These are phyloP conservation scores for Equus przewalskii DNA, from an alignment of 2,113 vertebrate species.

Conservation along the genomic window DNA sequence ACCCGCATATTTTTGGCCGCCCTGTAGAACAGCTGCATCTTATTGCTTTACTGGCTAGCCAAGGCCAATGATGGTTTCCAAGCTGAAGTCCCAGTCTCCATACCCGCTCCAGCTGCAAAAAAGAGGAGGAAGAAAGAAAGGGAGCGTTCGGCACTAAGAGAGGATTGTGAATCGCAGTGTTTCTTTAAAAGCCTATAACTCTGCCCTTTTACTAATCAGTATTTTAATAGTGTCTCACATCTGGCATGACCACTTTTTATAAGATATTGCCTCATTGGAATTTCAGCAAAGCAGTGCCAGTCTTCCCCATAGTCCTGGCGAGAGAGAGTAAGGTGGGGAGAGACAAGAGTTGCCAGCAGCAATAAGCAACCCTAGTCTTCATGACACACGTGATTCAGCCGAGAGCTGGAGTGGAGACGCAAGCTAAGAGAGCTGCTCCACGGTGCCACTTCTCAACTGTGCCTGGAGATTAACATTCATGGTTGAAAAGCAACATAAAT, in stretches of 20 bases:
- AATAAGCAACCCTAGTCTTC: not conserved
- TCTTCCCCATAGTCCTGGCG: not conserved
- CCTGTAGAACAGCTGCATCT: not conserved
- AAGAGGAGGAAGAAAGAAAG: not conserved
- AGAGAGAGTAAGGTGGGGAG: not conserved
- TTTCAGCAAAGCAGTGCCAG: constrained; percentile 46
- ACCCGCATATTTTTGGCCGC: not conserved
- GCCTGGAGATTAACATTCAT: not conserved
- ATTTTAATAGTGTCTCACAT: not conserved
- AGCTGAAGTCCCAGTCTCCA: not conserved
- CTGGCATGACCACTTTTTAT: not conserved
- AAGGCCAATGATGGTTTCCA: not conserved
- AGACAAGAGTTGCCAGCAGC: not conserved
- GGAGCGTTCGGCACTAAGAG: not conserved
- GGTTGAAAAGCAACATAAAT: not conserved
- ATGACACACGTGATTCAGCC: not conserved
- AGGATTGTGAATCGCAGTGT: not conserved
- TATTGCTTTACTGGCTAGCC: not conserved
- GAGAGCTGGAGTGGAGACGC: not conserved
- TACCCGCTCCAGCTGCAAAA: not conserved
- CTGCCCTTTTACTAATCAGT: not conserved
- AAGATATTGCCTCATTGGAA: not conserved
- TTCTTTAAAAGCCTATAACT: not conserved
- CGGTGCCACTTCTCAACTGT: not conserved
- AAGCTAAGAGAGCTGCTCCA: not conserved